A percentile compares a stretch with the other conserved stretches of the same genome.
These are phyloP conservation scores for Eutolmus rufibarbis DNA, from an alignment of 2,888 invertebrate genomes.

Conservation along the genomic window DNA sequence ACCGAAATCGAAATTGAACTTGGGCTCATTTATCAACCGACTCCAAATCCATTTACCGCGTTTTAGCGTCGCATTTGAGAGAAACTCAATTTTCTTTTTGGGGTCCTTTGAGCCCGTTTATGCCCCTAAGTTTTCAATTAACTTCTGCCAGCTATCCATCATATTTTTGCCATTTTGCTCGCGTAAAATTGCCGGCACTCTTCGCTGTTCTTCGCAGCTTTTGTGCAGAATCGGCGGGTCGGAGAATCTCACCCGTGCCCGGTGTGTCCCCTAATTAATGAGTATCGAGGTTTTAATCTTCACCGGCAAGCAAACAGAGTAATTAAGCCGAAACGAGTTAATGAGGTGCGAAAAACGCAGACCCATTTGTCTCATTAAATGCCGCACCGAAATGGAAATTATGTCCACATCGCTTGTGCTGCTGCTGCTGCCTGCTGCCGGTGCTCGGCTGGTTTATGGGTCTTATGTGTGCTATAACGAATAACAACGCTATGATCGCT, in stretches of 20 bases:
- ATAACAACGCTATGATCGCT: background rate
- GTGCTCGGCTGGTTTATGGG: background rate
- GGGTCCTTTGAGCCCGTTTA: background rate
- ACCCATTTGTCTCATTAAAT: conserved; percentile 38
- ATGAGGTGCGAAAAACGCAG: conserved; percentile 42
- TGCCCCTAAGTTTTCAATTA: conserved; percentile 6
- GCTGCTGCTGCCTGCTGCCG: background rate
- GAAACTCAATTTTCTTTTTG: background rate
- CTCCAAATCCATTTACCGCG: background rate
- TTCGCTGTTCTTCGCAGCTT: background rate
- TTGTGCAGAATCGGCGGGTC: background rate
- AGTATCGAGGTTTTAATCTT: conserved; percentile 39
- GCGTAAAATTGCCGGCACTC: background rate
- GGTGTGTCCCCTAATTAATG: conserved; percentile 25
- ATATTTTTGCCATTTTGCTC: background rate
- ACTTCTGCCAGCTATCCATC: background rate
- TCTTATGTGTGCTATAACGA: background rate
- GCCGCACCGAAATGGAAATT: conserved; percentile 39
- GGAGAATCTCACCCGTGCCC: background rate
- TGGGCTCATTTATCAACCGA: background rate
- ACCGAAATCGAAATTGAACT: background rate
- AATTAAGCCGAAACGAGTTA: conserved; percentile 37
- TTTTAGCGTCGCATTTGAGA: background rate
- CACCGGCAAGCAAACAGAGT: conserved; percentile 20
- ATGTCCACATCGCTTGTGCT: conserved; percentile 32